Evolutionary conservation across 2,113 vertebrate species (phyloP).

Genomic region (Xiphophorus couchianus): DNA sequence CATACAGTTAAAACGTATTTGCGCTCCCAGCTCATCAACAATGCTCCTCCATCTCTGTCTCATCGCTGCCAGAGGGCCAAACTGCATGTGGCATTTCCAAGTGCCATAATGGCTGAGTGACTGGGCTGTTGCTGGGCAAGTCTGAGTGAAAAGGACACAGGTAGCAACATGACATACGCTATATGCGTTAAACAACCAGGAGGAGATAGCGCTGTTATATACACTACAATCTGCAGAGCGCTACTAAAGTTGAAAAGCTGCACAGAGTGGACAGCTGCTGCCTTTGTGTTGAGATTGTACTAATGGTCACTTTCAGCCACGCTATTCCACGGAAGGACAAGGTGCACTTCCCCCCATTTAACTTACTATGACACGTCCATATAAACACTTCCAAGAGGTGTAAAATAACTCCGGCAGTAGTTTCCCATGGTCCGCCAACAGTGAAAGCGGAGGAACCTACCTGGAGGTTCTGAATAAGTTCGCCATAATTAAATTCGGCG

Average conservation of each 20-base stretch:
- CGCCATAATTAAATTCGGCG: slow-evolving; percentile 94
- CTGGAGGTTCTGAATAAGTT: slow-evolving; percentile 86
- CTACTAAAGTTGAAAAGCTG: slow-evolving; percentile 52
- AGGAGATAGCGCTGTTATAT: background rate
- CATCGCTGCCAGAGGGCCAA: slow-evolving; percentile 70
- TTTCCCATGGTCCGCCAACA: slow-evolving; percentile 14
- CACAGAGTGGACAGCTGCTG: slow-evolving; percentile 21
- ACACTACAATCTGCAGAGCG: slow-evolving; percentile 10
- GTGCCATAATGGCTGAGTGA: slow-evolving; percentile 69
- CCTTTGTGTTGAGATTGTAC: slow-evolving; percentile 57
- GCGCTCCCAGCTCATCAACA: slow-evolving; percentile 43
- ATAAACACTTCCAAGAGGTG: slow-evolving; percentile 55
- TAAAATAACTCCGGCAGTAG: slow-evolving; percentile 45
- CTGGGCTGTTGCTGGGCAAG: slow-evolving; percentile 74
- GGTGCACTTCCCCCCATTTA: slow-evolving; percentile 49
- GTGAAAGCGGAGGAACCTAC: slow-evolving; percentile 47
- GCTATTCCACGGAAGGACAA: slow-evolving; percentile 54
- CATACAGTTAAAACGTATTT: slow-evolving; percentile 11
- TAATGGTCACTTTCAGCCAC: slow-evolving; percentile 60
- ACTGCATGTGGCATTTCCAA: slow-evolving; percentile 74
- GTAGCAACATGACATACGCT: slow-evolving; percentile 49
- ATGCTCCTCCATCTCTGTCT: slow-evolving; percentile 21
- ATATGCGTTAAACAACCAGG: slow-evolving; percentile 12
- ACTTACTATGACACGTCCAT: slow-evolving; percentile 64
- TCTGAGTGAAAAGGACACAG: slow-evolving; percentile 56